Evolutionary conservation across 2,888 invertebrate species (phyloP).

Genomic region (Callimorpha dominula): DNA sequence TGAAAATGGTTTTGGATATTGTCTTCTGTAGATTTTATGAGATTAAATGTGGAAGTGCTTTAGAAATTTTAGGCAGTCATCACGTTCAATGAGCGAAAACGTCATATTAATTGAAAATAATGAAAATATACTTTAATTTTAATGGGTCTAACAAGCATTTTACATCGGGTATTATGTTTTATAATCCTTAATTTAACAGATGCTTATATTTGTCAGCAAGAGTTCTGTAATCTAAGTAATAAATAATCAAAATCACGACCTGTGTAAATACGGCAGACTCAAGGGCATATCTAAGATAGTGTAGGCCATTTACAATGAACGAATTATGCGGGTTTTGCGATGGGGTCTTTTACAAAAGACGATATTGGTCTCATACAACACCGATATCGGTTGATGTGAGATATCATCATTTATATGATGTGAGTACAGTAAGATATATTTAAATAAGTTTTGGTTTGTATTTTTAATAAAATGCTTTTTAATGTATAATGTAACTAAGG

Average conservation of each 20-base stretch:
- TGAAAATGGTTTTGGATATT: too few relatives aligned
- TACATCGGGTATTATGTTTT: background rate
- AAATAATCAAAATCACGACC: background rate
- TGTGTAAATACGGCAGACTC: background rate
- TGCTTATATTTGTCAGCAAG: background rate
- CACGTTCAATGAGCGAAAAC: too few relatives aligned
- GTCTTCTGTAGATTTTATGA: too few relatives aligned
- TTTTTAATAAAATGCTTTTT: too few relatives aligned
- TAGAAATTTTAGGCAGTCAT: too few relatives aligned
- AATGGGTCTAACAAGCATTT: background rate
- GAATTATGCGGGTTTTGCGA: constrained; percentile 1
- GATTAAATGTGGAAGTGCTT: too few relatives aligned
- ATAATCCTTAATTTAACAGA: background rate
- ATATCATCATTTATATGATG: too few relatives aligned
- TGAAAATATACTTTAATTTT: too few relatives aligned
- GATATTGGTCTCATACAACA: background rate
- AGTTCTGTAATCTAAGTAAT: background rate
- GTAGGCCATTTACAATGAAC: background rate
- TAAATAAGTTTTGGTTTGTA: too few relatives aligned
- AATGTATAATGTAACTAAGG: too few relatives aligned
- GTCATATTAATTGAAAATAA: too few relatives aligned
- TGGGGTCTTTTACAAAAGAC: background rate
- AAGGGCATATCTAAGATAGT: background rate
- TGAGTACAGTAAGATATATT: too few relatives aligned
- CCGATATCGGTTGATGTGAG: background rate